Percentiles rank a stretch among this genome's conserved stretches.
Conservation (phyloP, 2,113 vertebrate genomes). For the Cyprinodon tularosa region DNA sequence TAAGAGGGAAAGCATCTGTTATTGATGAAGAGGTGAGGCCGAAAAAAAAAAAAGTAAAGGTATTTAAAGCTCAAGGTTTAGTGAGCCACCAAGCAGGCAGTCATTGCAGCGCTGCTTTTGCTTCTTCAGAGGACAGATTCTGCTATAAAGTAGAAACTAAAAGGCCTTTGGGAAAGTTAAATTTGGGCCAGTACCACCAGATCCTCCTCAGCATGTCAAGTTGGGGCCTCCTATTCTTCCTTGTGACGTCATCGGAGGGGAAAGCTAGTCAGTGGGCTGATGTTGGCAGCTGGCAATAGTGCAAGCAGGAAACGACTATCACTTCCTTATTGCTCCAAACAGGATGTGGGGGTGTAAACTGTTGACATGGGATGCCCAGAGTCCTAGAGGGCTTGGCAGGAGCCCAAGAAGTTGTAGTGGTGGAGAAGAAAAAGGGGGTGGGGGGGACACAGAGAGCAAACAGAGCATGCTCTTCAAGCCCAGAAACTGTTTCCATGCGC, state of each 20-base stretch:
- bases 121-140: conserved; percentile 17
- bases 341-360: conserved; percentile 84
- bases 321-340: conserved; percentile 85
- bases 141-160: conserved; percentile 8
- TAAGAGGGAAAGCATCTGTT: conserved; percentile 14
- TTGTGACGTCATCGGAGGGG: conserved; percentile 27
- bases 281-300: conserved; percentile 61
- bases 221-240: conserved; percentile 16
- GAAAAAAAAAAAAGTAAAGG: conserved; percentile 2
- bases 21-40: conserved; percentile 5
- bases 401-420: conserved; percentile 52
- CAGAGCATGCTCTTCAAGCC: conserved; percentile 1
- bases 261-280: conserved; percentile 49
- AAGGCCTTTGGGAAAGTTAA: conserved; percentile 15
- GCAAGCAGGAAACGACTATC: conserved; percentile 77
- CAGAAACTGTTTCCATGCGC: background rate
- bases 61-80: background rate
- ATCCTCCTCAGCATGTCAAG: conserved; percentile 24
- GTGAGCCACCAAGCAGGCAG: background rate
- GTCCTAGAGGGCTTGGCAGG: conserved; percentile 67
- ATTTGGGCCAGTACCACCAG: conserved; percentile 13
- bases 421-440: conserved; percentile 13
- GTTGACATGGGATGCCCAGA: conserved; percentile 78
- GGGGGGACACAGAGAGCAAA: conserved; percentile 25
- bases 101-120: background rate